Conservation (phyloP, 2,113 vertebrate species). For the Xiphias gladius region DNA sequence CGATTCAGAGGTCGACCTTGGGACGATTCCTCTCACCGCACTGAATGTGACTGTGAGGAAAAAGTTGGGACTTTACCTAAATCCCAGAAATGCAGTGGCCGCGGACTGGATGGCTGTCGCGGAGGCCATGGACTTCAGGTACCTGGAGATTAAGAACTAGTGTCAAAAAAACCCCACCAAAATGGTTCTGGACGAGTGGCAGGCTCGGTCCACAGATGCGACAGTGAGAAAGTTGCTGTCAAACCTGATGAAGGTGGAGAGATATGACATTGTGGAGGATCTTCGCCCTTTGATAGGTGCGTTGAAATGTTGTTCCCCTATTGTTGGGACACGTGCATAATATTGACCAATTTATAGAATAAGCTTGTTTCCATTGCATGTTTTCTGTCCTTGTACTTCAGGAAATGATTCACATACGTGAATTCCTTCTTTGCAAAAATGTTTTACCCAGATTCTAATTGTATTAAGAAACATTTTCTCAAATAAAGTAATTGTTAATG, state of each 20-base stretch:
- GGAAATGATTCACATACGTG: constrained; percentile 14
- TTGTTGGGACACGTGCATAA: too few species aligned
- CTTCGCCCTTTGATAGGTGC: constrained; percentile 86
- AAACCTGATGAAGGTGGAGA: constrained; percentile 83
- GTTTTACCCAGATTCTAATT: too few species aligned
- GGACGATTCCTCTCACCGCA: constrained; percentile 85
- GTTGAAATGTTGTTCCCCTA: background rate
- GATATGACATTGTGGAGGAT: constrained; percentile 89
- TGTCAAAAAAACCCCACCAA: constrained; percentile 86
- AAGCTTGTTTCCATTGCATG: background rate
- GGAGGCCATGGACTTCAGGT: constrained; percentile 90
- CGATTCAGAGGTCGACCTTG: constrained; percentile 42
- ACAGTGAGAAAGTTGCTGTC: constrained; percentile 88
- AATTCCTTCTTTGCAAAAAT: too few species aligned
- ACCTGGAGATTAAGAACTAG: constrained; percentile 92
- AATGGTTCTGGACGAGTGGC: constrained; percentile 89
- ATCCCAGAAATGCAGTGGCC: constrained; percentile 87
- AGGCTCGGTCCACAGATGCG: constrained; percentile 78
- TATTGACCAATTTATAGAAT: background rate
- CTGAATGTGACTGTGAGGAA: constrained; percentile 90
- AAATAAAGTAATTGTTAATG: too few species aligned
- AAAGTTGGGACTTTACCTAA: constrained; percentile 89
- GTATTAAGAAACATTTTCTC: too few species aligned
- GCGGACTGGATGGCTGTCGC: constrained; percentile 92
- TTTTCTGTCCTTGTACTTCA: background rate